Evolutionary conservation across 1,140 invertebrate genomes (phyloP).

Genomic region (Neodiprion pinetum): DNA sequence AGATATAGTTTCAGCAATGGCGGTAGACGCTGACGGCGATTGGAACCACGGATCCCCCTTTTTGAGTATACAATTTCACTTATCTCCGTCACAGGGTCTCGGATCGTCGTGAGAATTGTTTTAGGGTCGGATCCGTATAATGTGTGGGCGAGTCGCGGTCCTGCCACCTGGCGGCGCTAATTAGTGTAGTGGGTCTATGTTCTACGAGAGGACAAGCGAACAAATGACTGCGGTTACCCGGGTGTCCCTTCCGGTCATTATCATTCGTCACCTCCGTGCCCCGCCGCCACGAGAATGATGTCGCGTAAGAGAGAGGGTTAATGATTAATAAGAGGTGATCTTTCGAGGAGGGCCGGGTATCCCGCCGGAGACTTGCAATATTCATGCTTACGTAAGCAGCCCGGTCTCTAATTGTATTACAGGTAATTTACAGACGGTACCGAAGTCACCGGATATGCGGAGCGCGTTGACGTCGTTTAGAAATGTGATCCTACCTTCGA

Average conservation of each 20-base stretch:
- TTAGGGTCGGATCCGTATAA: conserved; percentile 1
- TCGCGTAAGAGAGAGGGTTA: not conserved
- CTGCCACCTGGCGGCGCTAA: conserved; percentile 3
- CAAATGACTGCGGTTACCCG: conserved; percentile 1
- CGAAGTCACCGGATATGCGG: not conserved
- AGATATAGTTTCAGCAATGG: too few species aligned
- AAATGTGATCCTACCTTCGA: not conserved
- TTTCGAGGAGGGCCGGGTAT: not conserved
- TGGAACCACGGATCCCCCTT: too few species aligned
- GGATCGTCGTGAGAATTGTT: not conserved
- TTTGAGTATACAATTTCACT: not conserved
- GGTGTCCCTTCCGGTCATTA: conserved; percentile 4
- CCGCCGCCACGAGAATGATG: not conserved
- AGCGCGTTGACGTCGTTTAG: not conserved
- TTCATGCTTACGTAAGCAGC: not conserved
- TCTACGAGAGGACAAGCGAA: not conserved
- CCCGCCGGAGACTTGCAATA: not conserved
- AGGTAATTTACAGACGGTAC: too few species aligned
- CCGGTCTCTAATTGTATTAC: not conserved
- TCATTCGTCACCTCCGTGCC: conserved; percentile 3
- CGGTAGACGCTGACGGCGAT: too few species aligned
- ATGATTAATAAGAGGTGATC: not conserved
- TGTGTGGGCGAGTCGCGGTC: not conserved
- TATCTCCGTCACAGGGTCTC: not conserved
- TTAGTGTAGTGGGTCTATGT: not conserved